Evolutionary conservation across 2,888 invertebrate genomes (phyloP).

Genomic region (Lissocephala sabroskyi): DNA sequence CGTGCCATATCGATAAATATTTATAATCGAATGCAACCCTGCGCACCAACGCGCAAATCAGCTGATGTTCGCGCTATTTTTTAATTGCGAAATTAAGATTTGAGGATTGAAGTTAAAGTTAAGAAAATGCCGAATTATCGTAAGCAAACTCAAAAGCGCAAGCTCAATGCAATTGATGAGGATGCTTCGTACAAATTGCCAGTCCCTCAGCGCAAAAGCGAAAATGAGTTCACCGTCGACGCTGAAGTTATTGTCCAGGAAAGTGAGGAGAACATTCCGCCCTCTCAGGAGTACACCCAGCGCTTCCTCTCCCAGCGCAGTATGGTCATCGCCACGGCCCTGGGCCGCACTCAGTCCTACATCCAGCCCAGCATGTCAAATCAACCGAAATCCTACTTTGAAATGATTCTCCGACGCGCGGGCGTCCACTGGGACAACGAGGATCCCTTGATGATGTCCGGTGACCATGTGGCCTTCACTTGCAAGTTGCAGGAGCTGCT

Average conservation of each 20-base stretch:
- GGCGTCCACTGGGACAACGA: slow-evolving; percentile 66
- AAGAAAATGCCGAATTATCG: too few species aligned
- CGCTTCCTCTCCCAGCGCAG: slow-evolving; percentile 71
- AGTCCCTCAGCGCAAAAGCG: slow-evolving; percentile 48
- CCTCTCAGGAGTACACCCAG: slow-evolving; percentile 70
- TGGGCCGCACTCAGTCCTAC: slow-evolving; percentile 63
- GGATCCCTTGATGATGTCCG: slow-evolving; percentile 65
- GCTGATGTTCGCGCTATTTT: too few species aligned
- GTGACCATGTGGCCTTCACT: slow-evolving; percentile 74
- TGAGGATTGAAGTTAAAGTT: too few species aligned
- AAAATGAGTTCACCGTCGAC: too few species aligned
- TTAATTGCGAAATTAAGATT: too few species aligned
- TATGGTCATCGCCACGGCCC: slow-evolving; percentile 49
- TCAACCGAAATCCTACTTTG: slow-evolving; percentile 69
- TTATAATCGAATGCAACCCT: too few species aligned
- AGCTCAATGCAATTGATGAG: slow-evolving; percentile 61
- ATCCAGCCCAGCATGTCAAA: slow-evolving; percentile 42
- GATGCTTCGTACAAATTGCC: slow-evolving; percentile 62
- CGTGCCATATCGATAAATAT: too few species aligned
- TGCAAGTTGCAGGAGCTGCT: slow-evolving; percentile 73
- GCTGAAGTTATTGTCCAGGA: slow-evolving; percentile 10
- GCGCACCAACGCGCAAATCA: too few species aligned
- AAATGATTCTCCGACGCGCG: slow-evolving; percentile 64
- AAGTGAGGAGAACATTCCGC: slow-evolving; percentile 64
- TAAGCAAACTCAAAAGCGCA: too few species aligned